Evolutionary conservation across 2,888 invertebrate species (phyloP), one percentile per base, ranked within the genome.

Genomic region (Parnassius orleans): DNA sequence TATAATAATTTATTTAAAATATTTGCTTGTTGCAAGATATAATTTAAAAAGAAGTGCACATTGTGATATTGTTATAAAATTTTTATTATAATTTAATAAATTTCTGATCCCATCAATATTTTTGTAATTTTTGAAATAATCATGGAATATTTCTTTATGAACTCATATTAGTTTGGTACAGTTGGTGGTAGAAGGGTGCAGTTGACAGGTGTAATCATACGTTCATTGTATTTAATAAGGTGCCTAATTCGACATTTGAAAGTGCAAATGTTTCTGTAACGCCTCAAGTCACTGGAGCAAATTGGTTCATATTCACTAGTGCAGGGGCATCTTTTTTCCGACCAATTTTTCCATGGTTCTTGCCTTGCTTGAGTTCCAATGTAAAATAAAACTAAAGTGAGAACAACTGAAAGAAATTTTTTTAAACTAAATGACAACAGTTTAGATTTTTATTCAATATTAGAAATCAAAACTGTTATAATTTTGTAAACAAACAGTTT

Each of bases 301-400:
- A 79, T 67, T 0, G 83, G 83, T 53, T 77, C 66, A 57, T 84
- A 83, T 48, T 83, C 69, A 0, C 61, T 9, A 0, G 83, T 80
- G 63, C 82, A 85, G 0, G 62, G 24, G 53, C 72, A 72, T 11
- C 67, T 63, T 10, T 64, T 68, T 53, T 71, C 67, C 9, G 61
- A 61, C 69, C 70, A 71, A 12, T 68, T 66, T 0, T 63, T 48
- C 69, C 68, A 68, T 60, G 63, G 51, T 10, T 55, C 19, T 24
- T 63, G 62, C 52, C 46, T 53, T 19, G 65, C 54, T 41, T 58
- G 48, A 14, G 65, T 53, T 51, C 44, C 55, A 54, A 61, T 53
- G 14, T 56, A 62, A 44, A 69, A 24, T 61, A 74, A 55, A 61
- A 71, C 33, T 54, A 72, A 41, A 47, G 42, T 46, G 42, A 63